A percentile compares a stretch with the other conserved stretches of the same genome.
phyloP scores from a whole-genome alignment of 2,797 vertebrate genomes.

The Smutsia temminckii region DNA sequence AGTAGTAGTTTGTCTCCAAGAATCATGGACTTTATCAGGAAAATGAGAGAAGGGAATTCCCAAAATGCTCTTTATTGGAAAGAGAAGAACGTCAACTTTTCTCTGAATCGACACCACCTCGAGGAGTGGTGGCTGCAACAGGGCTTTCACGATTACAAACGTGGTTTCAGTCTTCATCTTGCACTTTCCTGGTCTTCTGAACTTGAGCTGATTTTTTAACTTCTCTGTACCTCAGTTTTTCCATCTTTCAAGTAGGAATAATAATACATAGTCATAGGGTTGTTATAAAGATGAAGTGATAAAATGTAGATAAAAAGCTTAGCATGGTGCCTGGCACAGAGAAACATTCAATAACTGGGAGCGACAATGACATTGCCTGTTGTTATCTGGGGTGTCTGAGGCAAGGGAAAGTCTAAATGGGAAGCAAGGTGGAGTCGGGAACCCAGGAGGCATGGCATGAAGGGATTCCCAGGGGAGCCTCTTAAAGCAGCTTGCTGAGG shows the following conservation, averaged over 20 bases:
- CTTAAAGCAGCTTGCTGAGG: not conserved
- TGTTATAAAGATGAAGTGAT: not conserved
- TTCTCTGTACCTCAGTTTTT: not conserved
- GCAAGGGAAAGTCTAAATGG: not conserved
- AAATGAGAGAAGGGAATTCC: not conserved
- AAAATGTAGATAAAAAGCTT: not conserved
- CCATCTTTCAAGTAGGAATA: not conserved
- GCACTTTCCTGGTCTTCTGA: not conserved
- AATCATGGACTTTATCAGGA: conserved; percentile 33
- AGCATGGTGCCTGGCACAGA: not conserved
- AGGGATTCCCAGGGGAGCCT: not conserved
- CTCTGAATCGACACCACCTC: not conserved
- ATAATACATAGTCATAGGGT: not conserved
- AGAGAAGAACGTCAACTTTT: not conserved
- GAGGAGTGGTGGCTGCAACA: not conserved
- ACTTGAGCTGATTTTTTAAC: not conserved
- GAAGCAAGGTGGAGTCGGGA: not conserved
- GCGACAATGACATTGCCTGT: not conserved
- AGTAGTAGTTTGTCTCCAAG: conserved; percentile 8
- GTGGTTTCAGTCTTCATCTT: not conserved
- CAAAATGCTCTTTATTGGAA: not conserved
- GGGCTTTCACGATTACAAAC: not conserved
- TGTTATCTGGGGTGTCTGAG: not conserved
- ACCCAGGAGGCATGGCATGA: not conserved
- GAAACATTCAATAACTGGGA: not conserved